Base-by-base conservation (phyloP, 2,113 vertebrate genomes). In the Tangachromis dhanisi region DNA sequence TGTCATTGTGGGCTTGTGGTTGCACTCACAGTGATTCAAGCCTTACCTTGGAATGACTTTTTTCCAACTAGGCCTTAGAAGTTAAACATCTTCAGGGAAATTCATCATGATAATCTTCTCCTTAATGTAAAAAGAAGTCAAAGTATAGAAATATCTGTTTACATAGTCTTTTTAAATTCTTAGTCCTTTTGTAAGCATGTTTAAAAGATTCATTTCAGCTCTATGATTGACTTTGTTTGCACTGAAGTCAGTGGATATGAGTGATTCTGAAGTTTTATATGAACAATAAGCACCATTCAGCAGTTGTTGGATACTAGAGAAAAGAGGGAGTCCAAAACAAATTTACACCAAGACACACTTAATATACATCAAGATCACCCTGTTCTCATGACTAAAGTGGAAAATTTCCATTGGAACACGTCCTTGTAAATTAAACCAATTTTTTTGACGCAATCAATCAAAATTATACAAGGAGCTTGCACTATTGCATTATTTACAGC, bases 1-100 rank as follows among this genome's bases (percentile, higher is more conserved):
- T 88, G 90, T 95, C 91, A 92, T 91, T 90, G 87, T 87, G 86
- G 88, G 11, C 78, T 91, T 93, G 89, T 9, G 93, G 92, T 87
- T 84, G 57, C 12, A 26, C 76, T 76, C 8, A 13, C 55, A 68
- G 83, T 89, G 84, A 93, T 93, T 93, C 86, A 93, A 83, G n/a
- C 81, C 78, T 84, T 88, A 91, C 88, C 80, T 94, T 90, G 33
- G 42, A 73, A 11, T 51, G 38, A 81, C 51, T 85, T 88, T 94
- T 95, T 88, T 91, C 87, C 90, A 89, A 29, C 66, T 3, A 24
- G 54, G 24, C 66, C 57, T 13, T 63, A 84, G 73, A 92, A 47
- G 71, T 51, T 13, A 31, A 78, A 47, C 9, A 17, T 73, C 11
- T 51, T 78, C 13, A 51, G 17, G 73, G 26, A 51, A 11, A 66